A percentile compares a stretch with the other conserved stretches of the same genome.
Evolutionary conservation across 2,888 invertebrate genomes (phyloP).

Genomic region (Chorisops tibialis): DNA sequence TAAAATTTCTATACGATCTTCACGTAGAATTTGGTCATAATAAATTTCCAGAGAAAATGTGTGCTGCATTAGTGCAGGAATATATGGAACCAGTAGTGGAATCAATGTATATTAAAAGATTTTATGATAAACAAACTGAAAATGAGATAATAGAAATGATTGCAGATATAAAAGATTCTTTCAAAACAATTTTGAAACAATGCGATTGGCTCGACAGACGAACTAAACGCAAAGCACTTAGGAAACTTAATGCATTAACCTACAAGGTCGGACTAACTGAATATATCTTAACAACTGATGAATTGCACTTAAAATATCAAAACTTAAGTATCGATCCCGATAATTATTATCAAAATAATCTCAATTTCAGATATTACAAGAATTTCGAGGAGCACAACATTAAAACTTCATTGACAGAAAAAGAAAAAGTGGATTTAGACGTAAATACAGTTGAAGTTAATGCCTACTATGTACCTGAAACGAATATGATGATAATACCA

Average conservation of each 20-base stretch:
- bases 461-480: not conserved
- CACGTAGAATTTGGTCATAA: not conserved
- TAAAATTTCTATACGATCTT: slow-evolving; percentile 2
- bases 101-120: not conserved
- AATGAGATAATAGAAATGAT: slow-evolving; percentile 9
- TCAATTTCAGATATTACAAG: not conserved
- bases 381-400: not conserved
- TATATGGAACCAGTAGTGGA: not conserved
- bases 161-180: slow-evolving; percentile 3
- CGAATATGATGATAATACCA: slow-evolving; percentile 6
- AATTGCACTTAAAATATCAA: not conserved
- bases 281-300: not conserved
- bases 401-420: not conserved
- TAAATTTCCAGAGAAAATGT: not conserved
- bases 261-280: slow-evolving; percentile 10
- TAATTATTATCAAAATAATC: not conserved
- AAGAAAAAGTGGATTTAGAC: not conserved
- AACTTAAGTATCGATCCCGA: not conserved
- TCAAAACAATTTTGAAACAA: not conserved
- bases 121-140: not conserved
- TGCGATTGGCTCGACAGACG: slow-evolving; percentile 19
- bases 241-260: slow-evolving; percentile 11
- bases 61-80: not conserved
- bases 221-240: slow-evolving; percentile 10
- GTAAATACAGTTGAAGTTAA: not conserved